Base-by-base conservation (phyloP, 2,113 vertebrate species). In the Cavia aperea region DNA sequence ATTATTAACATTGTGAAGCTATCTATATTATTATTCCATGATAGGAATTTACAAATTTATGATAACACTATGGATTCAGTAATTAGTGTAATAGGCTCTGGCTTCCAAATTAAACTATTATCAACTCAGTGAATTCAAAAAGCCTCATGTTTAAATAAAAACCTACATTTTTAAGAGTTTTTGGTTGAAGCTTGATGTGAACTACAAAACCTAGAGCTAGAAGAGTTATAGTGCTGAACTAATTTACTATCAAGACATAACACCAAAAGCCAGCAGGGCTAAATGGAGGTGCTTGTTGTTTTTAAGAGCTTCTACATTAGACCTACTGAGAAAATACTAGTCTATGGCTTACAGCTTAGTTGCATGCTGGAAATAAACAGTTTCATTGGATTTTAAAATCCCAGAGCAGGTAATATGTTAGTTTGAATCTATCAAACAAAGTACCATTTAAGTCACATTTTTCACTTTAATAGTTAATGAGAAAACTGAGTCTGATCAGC, bases 241-340 rank as follows among this genome's bases (percentile, higher is more conserved):
- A 93, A 95, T 93, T 89, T 73, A 60, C 83, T 83, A 73, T 90
- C 11, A 43, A 93, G 86, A 86, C 39, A 16, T 21, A 92, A 3
- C 73, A 78, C 60, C 86, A 70, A 92, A 90, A 95, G 39, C 10
- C 93, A 94, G 83, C 31, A 24, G 92, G 95, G 60, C 89, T 49
- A 56, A 56, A 7, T 62, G n/a, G 68, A 90, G 24, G 65, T 84
- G 26, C 54, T 89, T 84, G 85, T 36, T 95, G 84, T 66, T 58
- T 81, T 81, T 90, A 89, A 92, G 49, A 81, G 75, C 4, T 43
- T 90, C 39, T 56, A 54, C 46, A 46, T 85, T 86, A 87, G 49
- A 65, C 91, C 75, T 92, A 95, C 96, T 87, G 94, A 94, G 95
- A 96, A 95, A 96, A 96, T 94, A 26, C 81, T 51, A 78, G 79